Base-by-base conservation (phyloP, 2,797 vertebrate genomes). In the Amazona finschi region DNA sequence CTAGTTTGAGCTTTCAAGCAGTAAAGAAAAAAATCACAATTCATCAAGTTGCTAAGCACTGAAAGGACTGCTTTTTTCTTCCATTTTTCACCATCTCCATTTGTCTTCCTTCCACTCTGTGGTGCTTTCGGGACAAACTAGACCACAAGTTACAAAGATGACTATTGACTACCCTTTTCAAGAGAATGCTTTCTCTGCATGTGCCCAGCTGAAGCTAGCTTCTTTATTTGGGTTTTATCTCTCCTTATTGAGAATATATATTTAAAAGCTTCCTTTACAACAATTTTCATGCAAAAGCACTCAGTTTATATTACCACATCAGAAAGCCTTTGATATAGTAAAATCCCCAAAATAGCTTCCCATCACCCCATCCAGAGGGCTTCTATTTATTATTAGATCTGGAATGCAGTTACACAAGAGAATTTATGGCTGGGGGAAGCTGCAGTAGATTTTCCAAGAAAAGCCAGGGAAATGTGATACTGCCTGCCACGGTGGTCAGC, bases 391-490 rank as follows among this genome's bases (percentile, higher is more conserved):
- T 93, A 82, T 53, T 79, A 94, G 75, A 67, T 44, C 52, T 69
- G 74, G 89, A 95, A 96, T 60, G 72, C 55, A 88, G 53, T 69
- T 94, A 95, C 93, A 92, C 77, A 84, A 21, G 20, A 96, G 60
- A 60, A 60, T 75, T 89, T 74, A 39, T 24, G 33, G 64, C 87
- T 93, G 38, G 61, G 73, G 70, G 80, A 97, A 90, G 69, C 50
- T 25, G 39, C 47, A 66, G 72, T 8, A 87, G 62, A 90, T 95
- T 87, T 89, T 93, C 84, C 94, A 90, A 89, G 94, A 91, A 89
- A 94, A 97, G 91, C 58, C 73, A 73, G 91, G 74, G 94, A 95
- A 97, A 97, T 52, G 19, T 15, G 82, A 95, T 57, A 89, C 65
- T 25, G 73, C 33, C 57, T 80, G 28, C 64, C 75, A 79, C 70